Evolutionary conservation across 2,888 invertebrate species (phyloP).

Genomic region (Chironomus tentans): DNA sequence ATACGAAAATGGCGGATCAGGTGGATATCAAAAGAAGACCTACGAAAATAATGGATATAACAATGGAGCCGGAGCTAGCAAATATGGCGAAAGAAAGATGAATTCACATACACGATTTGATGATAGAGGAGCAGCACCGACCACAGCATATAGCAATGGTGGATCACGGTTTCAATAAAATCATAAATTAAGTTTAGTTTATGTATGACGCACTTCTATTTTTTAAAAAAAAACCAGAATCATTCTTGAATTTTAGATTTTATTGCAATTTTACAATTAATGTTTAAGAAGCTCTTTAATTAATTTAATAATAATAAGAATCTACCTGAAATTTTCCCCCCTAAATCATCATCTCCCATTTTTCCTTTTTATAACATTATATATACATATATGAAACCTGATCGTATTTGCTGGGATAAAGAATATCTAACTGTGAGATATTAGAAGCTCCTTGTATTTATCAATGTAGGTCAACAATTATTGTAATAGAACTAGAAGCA

Average conservation of each 20-base stretch:
- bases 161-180: background rate
- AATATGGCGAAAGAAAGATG: conserved; percentile 18
- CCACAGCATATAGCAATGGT: background rate
- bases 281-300: background rate
- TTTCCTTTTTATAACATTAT: too few relatives aligned
- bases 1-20: conserved; percentile 31
- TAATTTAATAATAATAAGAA: background rate
- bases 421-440: too few relatives aligned
- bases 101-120: conserved; percentile 29
- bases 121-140: background rate
- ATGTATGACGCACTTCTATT: background rate
- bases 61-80: conserved; percentile 31
- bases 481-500: too few relatives aligned
- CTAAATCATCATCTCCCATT: too few relatives aligned
- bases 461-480: too few relatives aligned
- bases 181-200: background rate
- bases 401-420: too few relatives aligned
- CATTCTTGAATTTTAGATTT: background rate
- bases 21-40: conserved; percentile 31
- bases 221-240: background rate
- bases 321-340: background rate
- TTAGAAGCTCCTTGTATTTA: too few relatives aligned
- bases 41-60: background rate
- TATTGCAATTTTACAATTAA: background rate
- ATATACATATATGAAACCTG: too few relatives aligned